Evolutionary conservation across 2,113 vertebrate genomes (phyloP).

Genomic region (Nipponia nippon): DNA sequence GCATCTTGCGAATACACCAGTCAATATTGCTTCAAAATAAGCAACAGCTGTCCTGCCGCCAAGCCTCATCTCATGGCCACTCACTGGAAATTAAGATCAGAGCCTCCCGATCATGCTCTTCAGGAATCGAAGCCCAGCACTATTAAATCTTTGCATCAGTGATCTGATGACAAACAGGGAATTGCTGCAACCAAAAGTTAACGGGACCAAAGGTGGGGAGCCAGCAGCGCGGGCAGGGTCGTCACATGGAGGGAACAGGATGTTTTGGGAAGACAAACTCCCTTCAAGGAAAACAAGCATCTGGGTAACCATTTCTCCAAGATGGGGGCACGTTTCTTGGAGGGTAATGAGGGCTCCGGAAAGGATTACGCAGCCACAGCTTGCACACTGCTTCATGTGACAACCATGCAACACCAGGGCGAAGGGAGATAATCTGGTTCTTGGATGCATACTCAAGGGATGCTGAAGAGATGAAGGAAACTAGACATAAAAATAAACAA

Average conservation of each 20-base stretch:
- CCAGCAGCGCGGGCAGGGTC: background rate
- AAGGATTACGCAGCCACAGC: background rate
- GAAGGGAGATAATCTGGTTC: background rate
- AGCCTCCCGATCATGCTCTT: background rate
- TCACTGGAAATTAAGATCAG: background rate
- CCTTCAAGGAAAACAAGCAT: background rate
- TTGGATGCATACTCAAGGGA: rapidly evolving
- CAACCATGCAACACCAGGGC: background rate
- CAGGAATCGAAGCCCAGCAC: background rate
- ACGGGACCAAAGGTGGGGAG: background rate
- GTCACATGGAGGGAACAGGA: rapidly evolving
- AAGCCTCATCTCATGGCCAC: background rate
- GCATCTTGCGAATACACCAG: background rate
- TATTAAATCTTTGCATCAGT: background rate
- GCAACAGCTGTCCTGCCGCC: background rate
- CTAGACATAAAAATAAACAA: background rate
- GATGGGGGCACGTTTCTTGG: background rate
- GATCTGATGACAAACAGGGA: background rate
- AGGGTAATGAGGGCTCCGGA: background rate
- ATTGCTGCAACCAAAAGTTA: background rate
- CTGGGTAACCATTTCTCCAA: background rate
- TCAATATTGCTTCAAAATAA: background rate
- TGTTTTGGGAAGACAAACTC: background rate
- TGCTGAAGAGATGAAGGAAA: background rate
- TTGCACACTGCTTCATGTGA: background rate